A percentile compares a stretch with the other conserved stretches of the same genome.
Evolutionary conservation across 1,140 invertebrate species (phyloP).

Genomic region (Caligus rogercresseyi): DNA sequence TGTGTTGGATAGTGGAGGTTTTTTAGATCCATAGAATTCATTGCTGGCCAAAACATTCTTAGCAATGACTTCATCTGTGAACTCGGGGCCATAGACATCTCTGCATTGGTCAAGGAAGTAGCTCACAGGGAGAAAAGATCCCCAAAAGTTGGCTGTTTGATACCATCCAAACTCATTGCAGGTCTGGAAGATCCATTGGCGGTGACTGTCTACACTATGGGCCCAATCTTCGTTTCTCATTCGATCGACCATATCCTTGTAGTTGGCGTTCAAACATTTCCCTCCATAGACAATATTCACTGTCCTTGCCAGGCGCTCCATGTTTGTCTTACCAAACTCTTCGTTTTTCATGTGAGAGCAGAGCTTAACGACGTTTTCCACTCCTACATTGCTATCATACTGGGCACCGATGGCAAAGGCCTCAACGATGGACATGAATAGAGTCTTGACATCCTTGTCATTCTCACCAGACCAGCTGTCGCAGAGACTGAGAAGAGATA

Average conservation of each 20-base stretch:
- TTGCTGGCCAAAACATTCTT: constrained; percentile 38
- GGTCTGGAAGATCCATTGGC: constrained; percentile 86
- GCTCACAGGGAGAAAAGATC: constrained; percentile 49
- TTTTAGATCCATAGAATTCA: constrained; percentile 13
- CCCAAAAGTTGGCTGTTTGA: constrained; percentile 39
- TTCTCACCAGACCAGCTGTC: constrained; percentile 33
- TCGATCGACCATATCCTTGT: constrained; percentile 29
- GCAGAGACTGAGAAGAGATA: constrained; percentile 27
- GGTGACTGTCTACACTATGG: constrained; percentile 31
- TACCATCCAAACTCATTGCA: constrained; percentile 90
- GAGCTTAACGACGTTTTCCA: constrained; percentile 21
- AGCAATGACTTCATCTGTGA: constrained; percentile 30
- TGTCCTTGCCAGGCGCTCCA: background rate
- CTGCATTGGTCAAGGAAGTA: constrained; percentile 63
- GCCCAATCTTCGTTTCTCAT: constrained; percentile 26
- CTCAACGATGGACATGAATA: constrained; percentile 53
- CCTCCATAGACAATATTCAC: background rate
- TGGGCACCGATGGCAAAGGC: constrained; percentile 24
- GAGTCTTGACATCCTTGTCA: constrained; percentile 56
- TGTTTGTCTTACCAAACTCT: constrained; percentile 20
- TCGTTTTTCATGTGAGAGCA: constrained; percentile 30
- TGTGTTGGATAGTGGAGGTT: constrained; percentile 45
- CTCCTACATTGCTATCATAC: constrained; percentile 10
- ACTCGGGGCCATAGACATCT: constrained; percentile 50
- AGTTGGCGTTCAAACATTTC: constrained; percentile 31